A percentile compares a stretch with the other conserved stretches of the same genome.
phyloP scores from a whole-genome alignment of 2,888 invertebrate genomes.

The Amphiduros pacificus region DNA sequence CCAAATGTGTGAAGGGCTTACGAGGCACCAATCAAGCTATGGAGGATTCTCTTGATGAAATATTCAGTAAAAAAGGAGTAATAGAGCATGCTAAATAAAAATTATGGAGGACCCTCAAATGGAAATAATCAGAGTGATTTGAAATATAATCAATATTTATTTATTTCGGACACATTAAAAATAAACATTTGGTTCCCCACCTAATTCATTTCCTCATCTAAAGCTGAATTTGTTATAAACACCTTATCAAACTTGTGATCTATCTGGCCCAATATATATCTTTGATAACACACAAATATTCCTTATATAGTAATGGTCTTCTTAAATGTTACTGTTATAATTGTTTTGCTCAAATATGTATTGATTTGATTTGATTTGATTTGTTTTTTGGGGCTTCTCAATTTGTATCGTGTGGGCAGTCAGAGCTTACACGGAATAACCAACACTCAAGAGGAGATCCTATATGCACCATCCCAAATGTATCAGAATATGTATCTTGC shows the following conservation, averaged over 20 bases:
- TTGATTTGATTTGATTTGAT: neutral
- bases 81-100: slow-evolving; percentile 5
- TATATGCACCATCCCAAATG: too few species aligned
- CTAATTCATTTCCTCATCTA: neutral
- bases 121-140: neutral
- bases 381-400: neutral
- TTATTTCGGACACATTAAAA: neutral
- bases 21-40: slow-evolving; percentile 67
- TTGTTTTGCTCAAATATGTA: neutral
- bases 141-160: neutral
- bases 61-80: slow-evolving; percentile 35
- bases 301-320: too few species aligned
- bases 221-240: too few species aligned
- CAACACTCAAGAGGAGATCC: too few species aligned
- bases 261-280: too few species aligned
- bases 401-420: neutral
- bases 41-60: slow-evolving; percentile 61
- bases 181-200: neutral
- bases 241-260: too few species aligned
- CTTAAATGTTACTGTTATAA: too few species aligned
- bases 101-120: neutral
- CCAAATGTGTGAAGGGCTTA: slow-evolving; percentile 69
- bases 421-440: too few species aligned
- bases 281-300: too few species aligned
- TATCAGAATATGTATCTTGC: too few species aligned